These are phyloP conservation scores for Siniperca undulata DNA, from an alignment of 2,797 vertebrate species.

Conservation along the genomic window DNA sequence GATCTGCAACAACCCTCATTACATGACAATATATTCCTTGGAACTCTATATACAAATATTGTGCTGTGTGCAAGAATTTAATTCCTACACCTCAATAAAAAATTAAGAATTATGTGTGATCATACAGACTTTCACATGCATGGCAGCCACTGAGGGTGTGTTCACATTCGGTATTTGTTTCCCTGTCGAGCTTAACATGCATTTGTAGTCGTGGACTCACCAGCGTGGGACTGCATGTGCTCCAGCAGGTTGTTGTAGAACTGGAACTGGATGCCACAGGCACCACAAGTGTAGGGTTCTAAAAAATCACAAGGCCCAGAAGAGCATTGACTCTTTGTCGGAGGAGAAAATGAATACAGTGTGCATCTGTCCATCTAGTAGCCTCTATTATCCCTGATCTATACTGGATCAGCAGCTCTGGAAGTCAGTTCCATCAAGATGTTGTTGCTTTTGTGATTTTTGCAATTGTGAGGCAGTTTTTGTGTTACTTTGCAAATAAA, in stretches of 20 bases:
- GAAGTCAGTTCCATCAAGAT: constrained; percentile 23
- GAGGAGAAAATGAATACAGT: constrained; percentile 61
- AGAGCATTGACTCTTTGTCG: constrained; percentile 73
- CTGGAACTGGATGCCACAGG: constrained; percentile 99
- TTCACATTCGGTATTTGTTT: constrained; percentile 45
- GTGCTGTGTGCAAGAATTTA: constrained; percentile 12
- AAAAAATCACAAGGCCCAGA: constrained; percentile 87
- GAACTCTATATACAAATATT: constrained; percentile 13
- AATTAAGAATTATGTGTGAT: constrained; percentile 27
- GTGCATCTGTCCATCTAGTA: constrained; percentile 44
- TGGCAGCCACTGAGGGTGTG: constrained; percentile 59
- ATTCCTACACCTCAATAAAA: constrained; percentile 17
- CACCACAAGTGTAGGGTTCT: constrained; percentile 99
- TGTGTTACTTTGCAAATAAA: constrained; percentile 10
- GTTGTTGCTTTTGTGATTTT: constrained; percentile 4
- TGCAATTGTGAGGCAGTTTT: constrained; percentile 14
- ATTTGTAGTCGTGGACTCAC: constrained; percentile 86
- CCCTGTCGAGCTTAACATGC: constrained; percentile 62
- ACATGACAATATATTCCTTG: constrained; percentile 3
- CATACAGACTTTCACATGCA: constrained; percentile 57
- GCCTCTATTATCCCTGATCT: constrained; percentile 34
- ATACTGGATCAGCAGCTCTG: constrained; percentile 21
- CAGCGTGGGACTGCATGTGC: constrained; percentile 99
- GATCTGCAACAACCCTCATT: constrained; percentile 76
- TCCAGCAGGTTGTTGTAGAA: constrained; percentile 99